A percentile compares a stretch with the other conserved stretches of the same genome.
Evolutionary conservation across 2,888 invertebrate genomes (phyloP).

Genomic region (Chrysolina haemoptera): DNA sequence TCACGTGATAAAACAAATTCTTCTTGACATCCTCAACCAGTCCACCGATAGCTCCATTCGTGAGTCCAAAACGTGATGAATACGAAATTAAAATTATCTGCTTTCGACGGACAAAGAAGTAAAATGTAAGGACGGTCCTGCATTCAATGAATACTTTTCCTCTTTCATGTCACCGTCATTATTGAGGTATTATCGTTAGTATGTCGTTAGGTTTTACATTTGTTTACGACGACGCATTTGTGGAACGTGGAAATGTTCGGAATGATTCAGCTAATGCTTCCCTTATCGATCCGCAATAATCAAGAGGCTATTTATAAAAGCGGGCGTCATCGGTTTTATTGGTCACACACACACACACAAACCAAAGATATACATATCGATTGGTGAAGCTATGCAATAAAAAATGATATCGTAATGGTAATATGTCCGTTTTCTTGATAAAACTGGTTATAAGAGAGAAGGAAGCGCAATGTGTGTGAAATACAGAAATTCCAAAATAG

Average conservation of each 20-base stretch:
- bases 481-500: too few species aligned
- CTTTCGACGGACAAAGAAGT: too few species aligned
- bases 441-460: neutral
- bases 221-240: conserved; percentile 2
- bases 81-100: too few species aligned
- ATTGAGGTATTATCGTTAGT: conserved; percentile 6
- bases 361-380: neutral
- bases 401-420: neutral
- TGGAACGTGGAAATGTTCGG: conserved; percentile 5
- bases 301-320: conserved; percentile 24
- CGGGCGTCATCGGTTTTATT: conserved; percentile 21
- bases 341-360: conserved; percentile 3
- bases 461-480: neutral
- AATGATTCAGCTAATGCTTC: conserved; percentile 15
- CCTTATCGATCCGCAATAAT: conserved; percentile 14
- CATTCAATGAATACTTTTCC: neutral
- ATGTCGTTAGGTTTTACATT: conserved; percentile 9
- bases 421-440: too few species aligned
- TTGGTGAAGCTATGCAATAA: neutral
- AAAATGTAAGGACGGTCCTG: neutral
- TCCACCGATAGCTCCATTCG: too few species aligned
- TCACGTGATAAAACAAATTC: too few species aligned
- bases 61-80: too few species aligned
- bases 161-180: neutral
- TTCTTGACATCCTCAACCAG: too few species aligned